These are phyloP conservation scores for Leuciscus waleckii DNA, from an alignment of 2,797 vertebrate genomes.

Conservation along the genomic window DNA sequence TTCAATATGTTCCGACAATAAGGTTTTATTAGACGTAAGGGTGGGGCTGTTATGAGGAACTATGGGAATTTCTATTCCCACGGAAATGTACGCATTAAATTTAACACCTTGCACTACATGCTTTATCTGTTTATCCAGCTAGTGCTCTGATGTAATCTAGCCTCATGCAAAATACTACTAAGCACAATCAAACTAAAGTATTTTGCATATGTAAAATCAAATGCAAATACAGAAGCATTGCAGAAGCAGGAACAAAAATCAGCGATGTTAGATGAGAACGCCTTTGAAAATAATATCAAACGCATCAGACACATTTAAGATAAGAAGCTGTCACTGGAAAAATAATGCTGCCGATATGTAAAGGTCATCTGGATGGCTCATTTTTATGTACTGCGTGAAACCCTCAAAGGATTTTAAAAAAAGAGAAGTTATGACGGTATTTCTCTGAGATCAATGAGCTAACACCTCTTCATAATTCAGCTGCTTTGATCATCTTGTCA, in stretches of 20 bases:
- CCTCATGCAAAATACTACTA: slow-evolving; percentile 49
- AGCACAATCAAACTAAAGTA: slow-evolving; percentile 41
- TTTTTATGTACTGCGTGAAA: slow-evolving; percentile 50
- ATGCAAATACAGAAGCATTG: slow-evolving; percentile 48
- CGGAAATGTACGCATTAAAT: slow-evolving; percentile 12
- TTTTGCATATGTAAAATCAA: slow-evolving; percentile 57
- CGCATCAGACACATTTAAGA: slow-evolving; percentile 27
- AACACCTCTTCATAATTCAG: slow-evolving; percentile 52
- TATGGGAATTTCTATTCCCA: slow-evolving; percentile 28
- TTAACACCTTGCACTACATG: not conserved
- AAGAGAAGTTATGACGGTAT: slow-evolving; percentile 35
- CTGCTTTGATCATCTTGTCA: slow-evolving; percentile 62
- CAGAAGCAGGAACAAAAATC: slow-evolving; percentile 4
- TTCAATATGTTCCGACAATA: slow-evolving; percentile 15
- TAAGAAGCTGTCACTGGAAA: slow-evolving; percentile 31
- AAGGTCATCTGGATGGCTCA: slow-evolving; percentile 19
- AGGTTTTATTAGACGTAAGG: not conserved
- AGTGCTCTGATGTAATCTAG: slow-evolving; percentile 34
- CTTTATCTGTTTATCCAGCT: slow-evolving; percentile 21
- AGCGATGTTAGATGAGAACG: not conserved
- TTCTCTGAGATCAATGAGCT: slow-evolving; percentile 52
- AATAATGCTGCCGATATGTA: slow-evolving; percentile 33
- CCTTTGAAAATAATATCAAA: slow-evolving; percentile 43
- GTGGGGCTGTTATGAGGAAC: slow-evolving; percentile 22
- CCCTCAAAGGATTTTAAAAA: slow-evolving; percentile 55